phyloP scores from a whole-genome alignment of 1,140 invertebrate species.

The Drosophila truncata region DNA sequence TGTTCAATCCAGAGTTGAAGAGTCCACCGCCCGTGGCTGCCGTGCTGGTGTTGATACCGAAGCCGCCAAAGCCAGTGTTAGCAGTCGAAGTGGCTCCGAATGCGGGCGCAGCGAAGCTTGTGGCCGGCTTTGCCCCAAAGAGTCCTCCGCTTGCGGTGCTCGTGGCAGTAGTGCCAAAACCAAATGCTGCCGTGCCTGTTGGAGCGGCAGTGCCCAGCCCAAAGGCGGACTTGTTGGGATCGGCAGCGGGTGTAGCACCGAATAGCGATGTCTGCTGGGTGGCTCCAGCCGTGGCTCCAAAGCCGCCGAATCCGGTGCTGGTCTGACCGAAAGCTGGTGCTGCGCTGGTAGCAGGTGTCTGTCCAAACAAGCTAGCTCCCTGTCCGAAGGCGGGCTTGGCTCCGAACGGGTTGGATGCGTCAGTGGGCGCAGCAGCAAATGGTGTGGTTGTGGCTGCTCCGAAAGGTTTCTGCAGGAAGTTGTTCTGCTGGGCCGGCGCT shows the following conservation, averaged over 20 bases:
- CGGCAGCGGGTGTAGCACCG: slow-evolving; percentile 86
- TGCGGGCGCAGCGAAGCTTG: slow-evolving; percentile 84
- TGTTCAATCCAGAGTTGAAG: slow-evolving; percentile 86
- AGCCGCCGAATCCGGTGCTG: slow-evolving; percentile 84
- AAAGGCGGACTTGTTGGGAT: slow-evolving; percentile 86
- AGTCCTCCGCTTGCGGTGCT: slow-evolving; percentile 77
- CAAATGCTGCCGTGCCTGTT: slow-evolving; percentile 76
- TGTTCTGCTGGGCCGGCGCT: slow-evolving; percentile 76
- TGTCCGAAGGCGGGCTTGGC: slow-evolving; percentile 85
- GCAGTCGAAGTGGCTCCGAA: slow-evolving; percentile 77
- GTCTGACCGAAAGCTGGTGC: slow-evolving; percentile 83
- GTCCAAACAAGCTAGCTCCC: slow-evolving; percentile 71
- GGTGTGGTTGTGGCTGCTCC: slow-evolving; percentile 87
- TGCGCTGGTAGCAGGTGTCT: slow-evolving; percentile 75
- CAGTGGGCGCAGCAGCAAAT: slow-evolving; percentile 87
- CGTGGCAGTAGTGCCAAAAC: slow-evolving; percentile 84
- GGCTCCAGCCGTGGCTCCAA: slow-evolving; percentile 69
- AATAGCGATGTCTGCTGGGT: slow-evolving; percentile 85
- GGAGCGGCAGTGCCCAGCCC: slow-evolving; percentile 85
- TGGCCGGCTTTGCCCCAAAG: slow-evolving; percentile 80
- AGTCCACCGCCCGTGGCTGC: slow-evolving; percentile 85
- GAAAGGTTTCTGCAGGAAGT: slow-evolving; percentile 85
- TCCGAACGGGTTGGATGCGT: slow-evolving; percentile 85
- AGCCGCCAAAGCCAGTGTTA: slow-evolving; percentile 73
- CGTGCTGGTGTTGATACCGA: slow-evolving; percentile 76